These are phyloP conservation scores for Drosophila pseudotalamancana DNA, from an alignment of 2,888 invertebrate genomes.

Conservation along the genomic window DNA sequence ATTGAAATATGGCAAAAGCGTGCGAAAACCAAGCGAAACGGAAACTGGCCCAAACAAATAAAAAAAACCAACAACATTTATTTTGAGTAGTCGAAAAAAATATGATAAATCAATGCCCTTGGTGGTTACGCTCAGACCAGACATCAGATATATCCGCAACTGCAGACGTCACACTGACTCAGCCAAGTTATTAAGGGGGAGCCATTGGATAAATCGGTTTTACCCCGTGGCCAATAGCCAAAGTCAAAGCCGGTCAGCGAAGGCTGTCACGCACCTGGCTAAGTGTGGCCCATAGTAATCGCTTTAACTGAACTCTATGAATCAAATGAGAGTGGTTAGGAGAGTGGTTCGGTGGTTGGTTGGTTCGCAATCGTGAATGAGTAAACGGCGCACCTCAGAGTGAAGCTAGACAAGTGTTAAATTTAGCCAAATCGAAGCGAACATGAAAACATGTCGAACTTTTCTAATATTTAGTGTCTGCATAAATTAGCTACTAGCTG, in stretches of 20 bases:
- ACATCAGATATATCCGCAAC: slow-evolving; percentile 17
- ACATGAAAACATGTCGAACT: neutral
- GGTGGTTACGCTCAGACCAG: slow-evolving; percentile 16
- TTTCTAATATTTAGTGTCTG: neutral
- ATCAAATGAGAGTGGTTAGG: slow-evolving; percentile 35
- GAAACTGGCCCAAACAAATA: slow-evolving; percentile 43
- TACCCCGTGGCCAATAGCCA: slow-evolving; percentile 46
- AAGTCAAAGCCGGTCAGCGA: slow-evolving; percentile 50
- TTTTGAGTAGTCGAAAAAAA: slow-evolving; percentile 22
- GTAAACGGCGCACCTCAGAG: slow-evolving; percentile 32
- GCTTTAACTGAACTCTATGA: slow-evolving; percentile 48
- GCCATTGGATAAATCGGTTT: slow-evolving; percentile 45
- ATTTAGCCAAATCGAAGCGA: neutral
- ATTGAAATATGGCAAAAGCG: slow-evolving; percentile 54
- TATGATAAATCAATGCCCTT: slow-evolving; percentile 55
- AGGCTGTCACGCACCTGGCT: slow-evolving; percentile 62
- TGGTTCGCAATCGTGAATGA: slow-evolving; percentile 59
- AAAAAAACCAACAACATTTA: neutral
- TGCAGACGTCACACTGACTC: slow-evolving; percentile 50
- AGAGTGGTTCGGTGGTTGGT: slow-evolving; percentile 3
- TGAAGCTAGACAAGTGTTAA: neutral
- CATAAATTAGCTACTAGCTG: neutral
- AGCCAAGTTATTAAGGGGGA: slow-evolving; percentile 12
- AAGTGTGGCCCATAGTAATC: slow-evolving; percentile 45
- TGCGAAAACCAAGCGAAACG: slow-evolving; percentile 66